Evolutionary conservation across 2,797 vertebrate genomes (phyloP).

Genomic region (Anguilla obscura): DNA sequence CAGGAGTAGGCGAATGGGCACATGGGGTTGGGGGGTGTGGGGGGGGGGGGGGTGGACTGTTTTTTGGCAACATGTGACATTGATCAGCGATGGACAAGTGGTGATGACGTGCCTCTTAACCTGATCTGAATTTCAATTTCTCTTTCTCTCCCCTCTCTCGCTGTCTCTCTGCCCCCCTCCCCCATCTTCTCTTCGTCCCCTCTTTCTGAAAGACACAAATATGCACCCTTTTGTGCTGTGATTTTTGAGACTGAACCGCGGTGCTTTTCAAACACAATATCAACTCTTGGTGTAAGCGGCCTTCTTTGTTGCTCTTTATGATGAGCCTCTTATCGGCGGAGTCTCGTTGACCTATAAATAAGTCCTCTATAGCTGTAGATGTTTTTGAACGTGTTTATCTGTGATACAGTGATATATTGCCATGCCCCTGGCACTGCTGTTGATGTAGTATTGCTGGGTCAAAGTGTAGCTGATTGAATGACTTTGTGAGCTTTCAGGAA

Average conservation of each 20-base stretch:
- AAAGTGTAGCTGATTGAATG: slow-evolving; percentile 24
- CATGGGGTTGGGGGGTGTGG: background rate
- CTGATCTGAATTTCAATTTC: slow-evolving; percentile 19
- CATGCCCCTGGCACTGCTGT: background rate
- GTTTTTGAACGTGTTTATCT: background rate
- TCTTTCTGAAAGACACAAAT: slow-evolving; percentile 24
- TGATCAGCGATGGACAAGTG: slow-evolving; percentile 49
- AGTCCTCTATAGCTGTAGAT: slow-evolving; percentile 37
- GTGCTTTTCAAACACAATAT: background rate
- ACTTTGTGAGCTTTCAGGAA: background rate
- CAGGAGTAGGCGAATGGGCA: background rate
- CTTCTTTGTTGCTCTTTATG: background rate
- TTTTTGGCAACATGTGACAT: slow-evolving; percentile 39
- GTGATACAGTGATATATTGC: slow-evolving; percentile 4
- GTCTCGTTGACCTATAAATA: background rate
- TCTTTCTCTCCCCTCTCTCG: slow-evolving; percentile 45
- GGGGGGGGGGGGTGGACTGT: slow-evolving; percentile 15
- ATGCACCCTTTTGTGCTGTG: background rate
- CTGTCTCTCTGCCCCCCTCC: slow-evolving; percentile 40
- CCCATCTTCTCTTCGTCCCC: slow-evolving; percentile 20
- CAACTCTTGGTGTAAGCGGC: background rate
- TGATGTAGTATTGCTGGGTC: slow-evolving; percentile 22
- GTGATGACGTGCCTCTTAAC: slow-evolving; percentile 58
- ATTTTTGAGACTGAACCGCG: background rate
- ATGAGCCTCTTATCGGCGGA: background rate